Percentiles rank a stretch among this genome's conserved stretches.
Conservation (phyloP, 1,140 invertebrate species). For the Pseudachorutes palmiensis region DNA sequence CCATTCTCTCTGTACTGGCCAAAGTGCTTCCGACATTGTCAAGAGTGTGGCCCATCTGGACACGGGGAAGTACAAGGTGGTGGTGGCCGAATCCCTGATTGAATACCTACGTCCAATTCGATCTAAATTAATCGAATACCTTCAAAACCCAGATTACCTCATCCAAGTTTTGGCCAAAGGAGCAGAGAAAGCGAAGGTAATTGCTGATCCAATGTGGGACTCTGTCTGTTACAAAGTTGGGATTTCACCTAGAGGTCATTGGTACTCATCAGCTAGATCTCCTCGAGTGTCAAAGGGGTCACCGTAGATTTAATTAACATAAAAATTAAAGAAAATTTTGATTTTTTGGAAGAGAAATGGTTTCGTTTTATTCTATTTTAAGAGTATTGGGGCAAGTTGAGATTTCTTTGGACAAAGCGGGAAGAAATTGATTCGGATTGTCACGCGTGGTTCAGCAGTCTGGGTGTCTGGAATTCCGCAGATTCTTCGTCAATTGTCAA, state of each 20-base stretch:
- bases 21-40: constrained; percentile 62
- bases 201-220: constrained; percentile 58
- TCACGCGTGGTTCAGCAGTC: no score
- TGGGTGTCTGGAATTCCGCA: no score
- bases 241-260: constrained; percentile 38
- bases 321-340: neutral
- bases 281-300: neutral
- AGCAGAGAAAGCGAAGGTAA: constrained; percentile 55
- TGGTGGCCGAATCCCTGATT: constrained; percentile 64
- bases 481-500: no score
- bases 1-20: constrained; percentile 64
- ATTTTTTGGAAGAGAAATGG: no score
- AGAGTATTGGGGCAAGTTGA: no score
- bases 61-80: constrained; percentile 70
- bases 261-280: neutral
- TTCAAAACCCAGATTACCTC: constrained; percentile 57
- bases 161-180: constrained; percentile 59
- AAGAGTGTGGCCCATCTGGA: constrained; percentile 50
- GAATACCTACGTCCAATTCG: constrained; percentile 65
- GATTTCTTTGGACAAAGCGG: no score
- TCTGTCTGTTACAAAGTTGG: constrained; percentile 62
- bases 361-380: no score
- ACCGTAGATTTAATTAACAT: neutral
- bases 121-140: constrained; percentile 50
- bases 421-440: no score